Base-by-base conservation (phyloP, 2,797 vertebrate species). In the Takifugu rubripes region DNA sequence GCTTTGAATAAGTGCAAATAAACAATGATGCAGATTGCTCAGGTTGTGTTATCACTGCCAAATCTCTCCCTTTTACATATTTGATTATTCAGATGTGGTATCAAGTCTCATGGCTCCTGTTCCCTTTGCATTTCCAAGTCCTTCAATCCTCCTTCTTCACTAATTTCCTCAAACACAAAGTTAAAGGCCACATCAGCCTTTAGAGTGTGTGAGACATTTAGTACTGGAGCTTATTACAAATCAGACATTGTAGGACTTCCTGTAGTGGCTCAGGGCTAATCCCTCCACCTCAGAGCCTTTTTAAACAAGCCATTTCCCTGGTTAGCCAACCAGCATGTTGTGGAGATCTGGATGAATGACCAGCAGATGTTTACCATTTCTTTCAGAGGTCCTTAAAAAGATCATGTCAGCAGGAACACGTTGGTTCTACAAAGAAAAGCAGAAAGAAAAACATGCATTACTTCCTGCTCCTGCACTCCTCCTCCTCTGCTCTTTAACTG, bases 401-500 rank as follows among this genome's bases (percentile, higher is more conserved):
- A 99, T 96, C 97, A 99, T 98, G 92, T 99, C 97, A 69, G 97
- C 96, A 79, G 96, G 97, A 87, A 99, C 95, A 60, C 96, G 90
- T 83, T 99, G 97, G 88, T 99, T 98, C 97, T 98, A 84, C 44
- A 80, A 77, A 82, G 85, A 88, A 73, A 90, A 68, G 88, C 83
- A 82, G 56, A 78, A 70, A 83, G 68, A 80, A 77, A 76, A 82
- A 81, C 70, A 84, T 64, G 57, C 74, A 74, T 72, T 64, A 67
- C 72, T 75, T 81, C 73, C 69, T 74, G 61, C 53, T 64, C 54
- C 59, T 47, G 49, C 56, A 58, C 68, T 44, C 54, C 58, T 52
- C 48, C 56, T 40, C 49, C 61, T 40, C 58, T 57, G 57, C 62
- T 70, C 57, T 72, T 70, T 47, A 59, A 79, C 51, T 65, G 64